Conservation (phyloP, 1,140 invertebrate genomes). For the Wiebesia pumilae region DNA sequence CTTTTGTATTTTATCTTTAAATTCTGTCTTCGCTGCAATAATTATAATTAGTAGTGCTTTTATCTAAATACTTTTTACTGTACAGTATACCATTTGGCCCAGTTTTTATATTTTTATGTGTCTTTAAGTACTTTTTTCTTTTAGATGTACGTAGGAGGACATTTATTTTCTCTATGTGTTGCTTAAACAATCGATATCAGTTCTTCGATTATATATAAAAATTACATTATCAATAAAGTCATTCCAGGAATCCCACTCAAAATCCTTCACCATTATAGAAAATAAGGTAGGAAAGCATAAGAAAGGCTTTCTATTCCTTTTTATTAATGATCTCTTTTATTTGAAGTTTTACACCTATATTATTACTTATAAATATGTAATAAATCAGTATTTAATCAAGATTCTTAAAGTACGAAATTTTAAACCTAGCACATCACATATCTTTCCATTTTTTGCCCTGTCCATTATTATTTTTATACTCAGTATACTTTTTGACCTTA, state of each 20-base stretch:
- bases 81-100: not conserved
- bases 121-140: constrained; percentile 3
- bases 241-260: not conserved
- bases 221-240: constrained; percentile 3
- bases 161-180: constrained; percentile 21
- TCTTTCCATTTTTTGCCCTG: not conserved
- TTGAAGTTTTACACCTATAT: not conserved
- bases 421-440: not conserved
- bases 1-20: not conserved
- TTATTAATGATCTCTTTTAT: no score
- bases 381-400: not conserved
- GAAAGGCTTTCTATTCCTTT: not conserved
- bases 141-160: not conserved
- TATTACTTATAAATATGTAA: not conserved
- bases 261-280: not conserved
- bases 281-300: constrained; percentile 29
- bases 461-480: not conserved
- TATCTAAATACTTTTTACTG: not conserved
- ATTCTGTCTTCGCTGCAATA: constrained; percentile 7
- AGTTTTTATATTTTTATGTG: not conserved
- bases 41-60: not conserved
- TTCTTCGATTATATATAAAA: constrained; percentile 47
- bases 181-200: constrained; percentile 42
- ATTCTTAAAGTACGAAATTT: not conserved
- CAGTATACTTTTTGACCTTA: constrained; percentile 20